Evolutionary conservation across 2,797 vertebrate species (phyloP), one percentile per base, ranked within the genome.

Genomic region (Diceros bicornis): DNA sequence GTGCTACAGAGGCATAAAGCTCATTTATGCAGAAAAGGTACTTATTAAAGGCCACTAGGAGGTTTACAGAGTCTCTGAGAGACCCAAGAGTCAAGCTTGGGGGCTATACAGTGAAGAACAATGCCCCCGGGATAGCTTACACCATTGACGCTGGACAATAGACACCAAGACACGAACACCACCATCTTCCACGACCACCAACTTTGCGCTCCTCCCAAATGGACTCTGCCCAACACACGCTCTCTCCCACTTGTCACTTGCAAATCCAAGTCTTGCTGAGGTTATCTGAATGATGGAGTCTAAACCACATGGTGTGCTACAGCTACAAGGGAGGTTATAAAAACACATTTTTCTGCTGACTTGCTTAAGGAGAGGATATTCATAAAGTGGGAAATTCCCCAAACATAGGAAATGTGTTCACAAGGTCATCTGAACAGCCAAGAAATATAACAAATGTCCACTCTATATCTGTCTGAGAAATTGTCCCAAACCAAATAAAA

Each of bases 401-500:
- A 72, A 77, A 44, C 57, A 64, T 4, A 34, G 27, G 7, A 84
- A 25, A 32, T n/a, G n/a, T n/a, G 27, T 59, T 47, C 23, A 16
- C 13, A 64, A 91, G 47, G 34, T 86, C 74, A 81, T 23, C 29
- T 37, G 14, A 62, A 74, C 37, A 64, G 61, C 37, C 44, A 72
- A 47, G 66, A 86, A 95, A 81, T 64, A 55, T 2, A 23, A 81
- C 29, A 66, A 47, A 64, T 57, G 9, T 25, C 29, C 37, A 34
- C 2, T 87, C 23, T 81, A 7, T 10, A 55, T 55, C 17, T 64
- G 9, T 34, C 57, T 66, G 64, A 87, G 68, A 32, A 81, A 74
- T 47, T 37, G 32, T 81, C 18, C 57, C 75, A 79, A 81, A 79
- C 18, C 57, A 95, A 92, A 92, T 52, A 91, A 85, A 85, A 83